Evolutionary conservation across 2,888 invertebrate genomes (phyloP).

Genomic region (Holacanthella duospinosa): DNA sequence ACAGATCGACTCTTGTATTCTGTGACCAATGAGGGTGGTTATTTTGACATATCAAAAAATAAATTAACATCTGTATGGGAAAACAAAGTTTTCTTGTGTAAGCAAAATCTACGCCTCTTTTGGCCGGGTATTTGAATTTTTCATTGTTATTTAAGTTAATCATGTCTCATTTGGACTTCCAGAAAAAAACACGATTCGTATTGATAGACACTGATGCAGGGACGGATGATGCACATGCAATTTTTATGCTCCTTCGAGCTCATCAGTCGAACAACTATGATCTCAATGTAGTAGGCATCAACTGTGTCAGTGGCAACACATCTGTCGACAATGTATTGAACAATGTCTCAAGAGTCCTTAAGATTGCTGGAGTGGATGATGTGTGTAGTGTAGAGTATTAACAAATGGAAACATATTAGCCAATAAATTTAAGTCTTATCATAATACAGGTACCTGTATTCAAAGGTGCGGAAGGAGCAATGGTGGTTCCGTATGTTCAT

Average conservation of each 20-base stretch:
- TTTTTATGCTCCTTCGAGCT: slow-evolving; percentile 47
- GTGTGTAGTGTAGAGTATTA: no score
- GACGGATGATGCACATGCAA: slow-evolving; percentile 54
- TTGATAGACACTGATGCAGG: slow-evolving; percentile 56
- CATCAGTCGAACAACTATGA: slow-evolving; percentile 44
- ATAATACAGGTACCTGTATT: slow-evolving; percentile 32
- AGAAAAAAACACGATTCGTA: slow-evolving; percentile 27
- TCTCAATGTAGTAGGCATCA: slow-evolving; percentile 52
- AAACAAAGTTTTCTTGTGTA: no score
- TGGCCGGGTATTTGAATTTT: no score
- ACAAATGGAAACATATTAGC: no score
- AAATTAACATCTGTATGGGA: no score
- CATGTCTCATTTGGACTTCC: not conserved
- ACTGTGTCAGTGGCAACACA: slow-evolving; percentile 66
- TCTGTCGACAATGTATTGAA: slow-evolving; percentile 54
- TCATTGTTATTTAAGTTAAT: slow-evolving; percentile 12
- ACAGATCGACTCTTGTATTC: no score
- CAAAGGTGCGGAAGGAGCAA: slow-evolving; percentile 25
- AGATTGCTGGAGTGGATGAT: no score
- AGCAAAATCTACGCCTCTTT: no score
- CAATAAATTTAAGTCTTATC: no score
- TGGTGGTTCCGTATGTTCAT: slow-evolving; percentile 22
- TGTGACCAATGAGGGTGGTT: no score
- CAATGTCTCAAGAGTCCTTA: slow-evolving; percentile 60
- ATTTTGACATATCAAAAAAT: no score